Conservation (phyloP, 2,113 vertebrate species). For the Tyto alba region DNA sequence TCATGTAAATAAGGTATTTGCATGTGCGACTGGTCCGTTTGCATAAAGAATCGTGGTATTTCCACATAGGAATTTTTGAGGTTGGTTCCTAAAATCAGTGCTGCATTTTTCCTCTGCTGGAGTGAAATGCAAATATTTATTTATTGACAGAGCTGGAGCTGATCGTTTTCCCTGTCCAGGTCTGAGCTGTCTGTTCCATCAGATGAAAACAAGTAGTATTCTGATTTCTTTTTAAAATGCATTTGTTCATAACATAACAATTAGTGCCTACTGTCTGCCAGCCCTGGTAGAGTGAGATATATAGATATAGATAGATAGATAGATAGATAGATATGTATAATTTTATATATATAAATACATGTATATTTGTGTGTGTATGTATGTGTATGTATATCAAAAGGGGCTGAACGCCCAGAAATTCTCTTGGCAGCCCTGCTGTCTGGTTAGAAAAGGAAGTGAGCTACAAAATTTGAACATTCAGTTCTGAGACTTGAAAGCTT, state of each 20-base stretch:
- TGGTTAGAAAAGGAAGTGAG: slow-evolving; percentile 80
- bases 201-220: slow-evolving; percentile 41
- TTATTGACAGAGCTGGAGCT: slow-evolving; percentile 44
- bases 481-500: slow-evolving; percentile 74
- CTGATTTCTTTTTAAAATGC: neutral
- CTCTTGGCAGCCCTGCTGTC: slow-evolving; percentile 75
- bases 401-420: slow-evolving; percentile 71
- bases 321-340: too few species aligned
- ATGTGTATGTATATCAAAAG: slow-evolving; percentile 55
- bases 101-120: slow-evolving; percentile 48
- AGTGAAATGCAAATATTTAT: slow-evolving; percentile 57
- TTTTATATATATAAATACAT: too few species aligned
- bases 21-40: neutral
- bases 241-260: slow-evolving; percentile 52
- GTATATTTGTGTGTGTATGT: slow-evolving; percentile 15
- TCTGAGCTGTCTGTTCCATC: slow-evolving; percentile 3
- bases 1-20: neutral
- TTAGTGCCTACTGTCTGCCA: slow-evolving; percentile 30
- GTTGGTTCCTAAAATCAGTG: slow-evolving; percentile 34
- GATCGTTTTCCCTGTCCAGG: slow-evolving; percentile 1
- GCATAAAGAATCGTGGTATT: neutral
- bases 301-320: neutral
- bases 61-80: slow-evolving; percentile 44
- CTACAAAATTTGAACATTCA: slow-evolving; percentile 80
- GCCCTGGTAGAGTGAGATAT: neutral